Evolutionary conservation across 2,888 invertebrate genomes (phyloP).

Genomic region (Dynastes tityus): DNA sequence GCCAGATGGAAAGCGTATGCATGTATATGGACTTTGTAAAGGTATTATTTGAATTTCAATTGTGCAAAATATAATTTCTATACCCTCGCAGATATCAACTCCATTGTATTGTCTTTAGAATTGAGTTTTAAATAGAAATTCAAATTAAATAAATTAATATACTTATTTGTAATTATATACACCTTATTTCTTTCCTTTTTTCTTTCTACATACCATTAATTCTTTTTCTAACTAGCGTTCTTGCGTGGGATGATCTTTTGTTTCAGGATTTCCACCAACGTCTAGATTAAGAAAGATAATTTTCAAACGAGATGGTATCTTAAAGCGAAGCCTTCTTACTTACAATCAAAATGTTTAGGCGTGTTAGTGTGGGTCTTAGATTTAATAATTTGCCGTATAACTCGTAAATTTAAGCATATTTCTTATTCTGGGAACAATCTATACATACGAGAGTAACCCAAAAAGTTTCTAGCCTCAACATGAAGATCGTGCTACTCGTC

Average conservation of each 20-base stretch:
- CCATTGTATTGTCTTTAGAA: neutral
- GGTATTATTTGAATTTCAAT: slow-evolving; percentile 37
- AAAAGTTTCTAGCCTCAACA: no score
- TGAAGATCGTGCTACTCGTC: no score
- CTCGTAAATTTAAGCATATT: neutral
- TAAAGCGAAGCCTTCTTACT: slow-evolving; percentile 28
- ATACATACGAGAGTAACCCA: no score
- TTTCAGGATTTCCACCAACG: slow-evolving; percentile 52
- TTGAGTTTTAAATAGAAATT: no score
- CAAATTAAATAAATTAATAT: neutral
- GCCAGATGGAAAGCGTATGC: slow-evolving; percentile 36
- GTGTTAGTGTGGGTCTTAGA: slow-evolving; percentile 5
- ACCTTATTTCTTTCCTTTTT: neutral
- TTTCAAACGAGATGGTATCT: slow-evolving; percentile 51
- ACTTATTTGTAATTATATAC: neutral
- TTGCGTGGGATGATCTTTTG: slow-evolving; percentile 48
- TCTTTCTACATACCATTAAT: neutral
- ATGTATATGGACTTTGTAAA: neutral
- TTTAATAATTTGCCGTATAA: slow-evolving; percentile 6
- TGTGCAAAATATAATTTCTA: slow-evolving; percentile 31
- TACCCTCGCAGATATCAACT: neutral
- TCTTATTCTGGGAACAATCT: neutral
- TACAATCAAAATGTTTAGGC: slow-evolving; percentile 25
- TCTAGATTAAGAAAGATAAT: slow-evolving; percentile 52
- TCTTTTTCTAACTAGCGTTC: slow-evolving; percentile 28